A percentile compares a stretch with the other conserved stretches of the same genome.
These are phyloP conservation scores for Cryptoprocta ferox DNA, from an alignment of 2,797 vertebrate species.

Conservation along the genomic window DNA sequence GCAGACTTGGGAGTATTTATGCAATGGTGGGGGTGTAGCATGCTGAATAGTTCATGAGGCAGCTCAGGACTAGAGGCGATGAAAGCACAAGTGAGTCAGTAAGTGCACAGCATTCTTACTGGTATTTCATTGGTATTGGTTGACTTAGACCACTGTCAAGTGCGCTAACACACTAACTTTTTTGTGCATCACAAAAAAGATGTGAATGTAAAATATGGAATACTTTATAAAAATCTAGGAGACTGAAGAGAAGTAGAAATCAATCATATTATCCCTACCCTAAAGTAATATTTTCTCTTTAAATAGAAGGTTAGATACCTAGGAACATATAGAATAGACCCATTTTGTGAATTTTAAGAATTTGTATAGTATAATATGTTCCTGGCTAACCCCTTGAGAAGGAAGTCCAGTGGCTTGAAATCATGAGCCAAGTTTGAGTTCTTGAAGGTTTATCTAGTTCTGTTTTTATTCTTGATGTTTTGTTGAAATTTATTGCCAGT, in stretches of 20 bases:
- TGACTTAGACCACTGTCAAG: not conserved
- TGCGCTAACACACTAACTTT: too few species aligned
- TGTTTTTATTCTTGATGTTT: not conserved
- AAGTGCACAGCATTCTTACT: not conserved
- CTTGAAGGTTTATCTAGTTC: not conserved
- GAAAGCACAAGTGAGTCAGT: not conserved
- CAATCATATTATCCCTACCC: not conserved
- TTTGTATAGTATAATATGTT: not conserved
- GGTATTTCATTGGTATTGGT: not conserved
- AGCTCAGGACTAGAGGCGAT: not conserved
- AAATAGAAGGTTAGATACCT: not conserved
- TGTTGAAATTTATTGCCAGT: not conserved
- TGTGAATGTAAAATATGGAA: not conserved
- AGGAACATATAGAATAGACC: not conserved
- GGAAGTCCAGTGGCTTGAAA: not conserved
- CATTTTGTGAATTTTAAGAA: not conserved
- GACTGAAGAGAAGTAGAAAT: not conserved
- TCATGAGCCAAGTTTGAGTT: not conserved
- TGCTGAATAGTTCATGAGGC: not conserved
- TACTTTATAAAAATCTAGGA: not conserved
- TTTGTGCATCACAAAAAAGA: too few species aligned
- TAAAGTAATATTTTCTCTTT: not conserved
- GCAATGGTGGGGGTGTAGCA: too few species aligned
- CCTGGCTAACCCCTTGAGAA: not conserved
- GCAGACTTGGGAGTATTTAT: not conserved